A percentile compares a stretch with the other conserved stretches of the same genome.
phyloP scores from a whole-genome alignment of 2,888 invertebrate species.

The Cosmia pyralina region DNA sequence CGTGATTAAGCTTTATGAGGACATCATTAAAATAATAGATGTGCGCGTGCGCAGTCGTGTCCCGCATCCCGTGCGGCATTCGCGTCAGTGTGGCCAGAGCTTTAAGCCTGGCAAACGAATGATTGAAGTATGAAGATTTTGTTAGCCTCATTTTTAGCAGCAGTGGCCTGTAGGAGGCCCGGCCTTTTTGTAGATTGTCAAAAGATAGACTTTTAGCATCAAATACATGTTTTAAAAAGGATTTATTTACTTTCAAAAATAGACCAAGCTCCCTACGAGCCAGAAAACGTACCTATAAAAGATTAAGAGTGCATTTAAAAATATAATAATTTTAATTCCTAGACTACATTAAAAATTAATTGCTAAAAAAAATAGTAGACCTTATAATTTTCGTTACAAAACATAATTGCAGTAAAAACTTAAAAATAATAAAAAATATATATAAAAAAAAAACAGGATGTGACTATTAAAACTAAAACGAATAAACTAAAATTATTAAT shows the following conservation, averaged over 20 bases:
- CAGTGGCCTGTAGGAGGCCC: background rate
- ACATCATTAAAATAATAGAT: background rate
- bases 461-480: slow-evolving; percentile 78
- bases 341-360: slow-evolving; percentile 10
- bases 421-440: slow-evolving; percentile 56
- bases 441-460: slow-evolving; percentile 75
- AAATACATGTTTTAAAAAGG: background rate
- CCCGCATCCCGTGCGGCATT: background rate
- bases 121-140: background rate
- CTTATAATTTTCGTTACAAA: slow-evolving; percentile 14
- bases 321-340: background rate
- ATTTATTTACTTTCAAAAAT: background rate
- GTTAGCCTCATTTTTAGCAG: slow-evolving; percentile 26
- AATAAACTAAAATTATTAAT: slow-evolving; percentile 66
- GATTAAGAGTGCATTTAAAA: background rate
- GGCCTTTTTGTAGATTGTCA: background rate
- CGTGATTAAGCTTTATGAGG: background rate
- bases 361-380: background rate
- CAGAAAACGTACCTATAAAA: background rate
- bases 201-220: background rate
- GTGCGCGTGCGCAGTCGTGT: background rate
- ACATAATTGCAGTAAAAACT: slow-evolving; percentile 36
- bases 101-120: background rate
- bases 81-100: background rate
- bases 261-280: background rate